These are phyloP conservation scores for Plagodis dolabraria DNA, from an alignment of 2,888 invertebrate species.

Conservation along the genomic window DNA sequence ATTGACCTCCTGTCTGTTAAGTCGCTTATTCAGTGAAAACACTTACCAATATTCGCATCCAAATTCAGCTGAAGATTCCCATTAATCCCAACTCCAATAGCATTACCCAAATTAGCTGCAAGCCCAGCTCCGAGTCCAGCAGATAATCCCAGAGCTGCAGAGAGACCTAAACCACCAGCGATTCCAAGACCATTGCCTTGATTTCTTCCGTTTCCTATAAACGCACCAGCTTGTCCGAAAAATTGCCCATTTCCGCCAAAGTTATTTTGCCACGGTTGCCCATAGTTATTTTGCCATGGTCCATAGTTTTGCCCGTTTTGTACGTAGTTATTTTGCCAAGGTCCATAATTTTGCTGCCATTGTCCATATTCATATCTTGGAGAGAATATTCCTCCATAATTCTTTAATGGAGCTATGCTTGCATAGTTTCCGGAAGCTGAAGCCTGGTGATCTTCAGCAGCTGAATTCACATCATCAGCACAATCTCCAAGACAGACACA, in stretches of 20 bases:
- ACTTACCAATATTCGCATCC: conserved; percentile 15
- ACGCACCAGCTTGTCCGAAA: conserved; percentile 9
- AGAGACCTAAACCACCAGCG: conserved; percentile 11
- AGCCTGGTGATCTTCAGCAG: not conserved
- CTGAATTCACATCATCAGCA: conserved; percentile 4
- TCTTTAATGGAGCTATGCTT: conserved; percentile 9
- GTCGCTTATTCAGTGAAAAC: no score
- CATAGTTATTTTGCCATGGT: not conserved
- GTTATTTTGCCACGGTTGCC: not conserved
- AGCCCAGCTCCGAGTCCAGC: conserved; percentile 15
- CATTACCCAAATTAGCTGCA: conserved; percentile 5
- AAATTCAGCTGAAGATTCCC: conserved; percentile 10
- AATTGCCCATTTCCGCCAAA: not conserved
- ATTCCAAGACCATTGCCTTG: conserved; percentile 5
- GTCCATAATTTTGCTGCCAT: conserved; percentile 4
- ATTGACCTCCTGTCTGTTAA: no score
- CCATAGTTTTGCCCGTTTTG: not conserved
- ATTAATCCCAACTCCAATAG: conserved; percentile 15
- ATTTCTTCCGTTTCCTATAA: conserved; percentile 1
- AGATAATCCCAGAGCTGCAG: conserved; percentile 9
- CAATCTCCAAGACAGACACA: conserved; percentile 9
- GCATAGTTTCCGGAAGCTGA: conserved; percentile 1
- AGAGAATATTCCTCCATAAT: conserved; percentile 16
- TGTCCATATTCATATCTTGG: conserved; percentile 12
- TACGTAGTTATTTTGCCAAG: not conserved